phyloP scores from a whole-genome alignment of 2,797 vertebrate species.

The Coreius guichenoti region DNA sequence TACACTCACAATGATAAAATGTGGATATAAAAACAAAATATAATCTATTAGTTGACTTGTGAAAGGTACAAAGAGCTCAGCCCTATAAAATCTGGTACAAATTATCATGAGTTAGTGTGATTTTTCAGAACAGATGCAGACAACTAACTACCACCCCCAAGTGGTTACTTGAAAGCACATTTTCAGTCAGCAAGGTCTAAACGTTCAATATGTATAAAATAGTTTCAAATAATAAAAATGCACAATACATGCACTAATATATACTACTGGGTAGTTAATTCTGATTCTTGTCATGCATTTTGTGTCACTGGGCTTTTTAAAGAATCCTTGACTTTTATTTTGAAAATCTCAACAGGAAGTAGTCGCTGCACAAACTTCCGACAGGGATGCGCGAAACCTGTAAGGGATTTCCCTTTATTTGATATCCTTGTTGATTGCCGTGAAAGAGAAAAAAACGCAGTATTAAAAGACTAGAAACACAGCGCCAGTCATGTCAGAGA shows the following conservation, averaged over 20 bases:
- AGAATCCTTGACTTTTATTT: slow-evolving; percentile 70
- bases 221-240: neutral
- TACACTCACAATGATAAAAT: neutral
- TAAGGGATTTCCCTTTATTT: slow-evolving; percentile 70
- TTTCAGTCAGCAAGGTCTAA: neutral
- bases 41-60: neutral
- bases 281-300: neutral
- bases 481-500: slow-evolving; percentile 80
- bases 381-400: slow-evolving; percentile 73
- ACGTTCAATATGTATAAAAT: neutral
- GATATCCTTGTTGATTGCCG: slow-evolving; percentile 63
- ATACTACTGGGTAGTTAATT: neutral
- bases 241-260: neutral
- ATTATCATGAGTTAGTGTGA: neutral
- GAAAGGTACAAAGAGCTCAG: slow-evolving; percentile 7
- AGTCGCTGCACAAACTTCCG: slow-evolving; percentile 64
- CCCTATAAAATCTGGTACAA: slow-evolving; percentile 11
- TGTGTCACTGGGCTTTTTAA: no score
- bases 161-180: slow-evolving; percentile 4
- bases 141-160: slow-evolving; percentile 42
- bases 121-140: neutral
- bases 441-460: slow-evolving; percentile 49
- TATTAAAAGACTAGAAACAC: slow-evolving; percentile 53
- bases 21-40: neutral
- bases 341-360: slow-evolving; percentile 77